A percentile compares a stretch with the other conserved stretches of the same genome.
Evolutionary conservation across 2,113 vertebrate genomes (phyloP).

Genomic region (Pteropus alecto): DNA sequence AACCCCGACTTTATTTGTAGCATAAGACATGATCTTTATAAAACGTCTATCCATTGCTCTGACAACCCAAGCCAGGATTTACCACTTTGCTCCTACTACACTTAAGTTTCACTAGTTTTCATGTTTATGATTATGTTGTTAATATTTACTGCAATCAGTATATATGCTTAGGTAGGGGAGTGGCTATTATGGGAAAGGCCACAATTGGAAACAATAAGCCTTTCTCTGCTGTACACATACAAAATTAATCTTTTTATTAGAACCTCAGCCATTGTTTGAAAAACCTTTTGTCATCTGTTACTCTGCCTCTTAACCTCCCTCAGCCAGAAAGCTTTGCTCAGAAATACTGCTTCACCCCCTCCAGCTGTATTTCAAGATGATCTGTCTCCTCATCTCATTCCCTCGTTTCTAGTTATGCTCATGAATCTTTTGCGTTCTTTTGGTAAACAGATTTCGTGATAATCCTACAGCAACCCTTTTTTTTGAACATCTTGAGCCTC

Average conservation of each 20-base stretch:
- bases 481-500: background rate
- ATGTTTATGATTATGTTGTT: background rate
- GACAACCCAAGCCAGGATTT: background rate
- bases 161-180: background rate
- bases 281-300: background rate
- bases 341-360: background rate
- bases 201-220: background rate
- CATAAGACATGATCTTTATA: background rate
- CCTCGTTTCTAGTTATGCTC: background rate
- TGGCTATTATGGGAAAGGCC: background rate
- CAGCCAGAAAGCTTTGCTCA: background rate
- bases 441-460: background rate
- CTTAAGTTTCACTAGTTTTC: background rate
- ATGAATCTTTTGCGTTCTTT: background rate
- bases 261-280: background rate
- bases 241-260: background rate
- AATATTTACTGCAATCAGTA: background rate
- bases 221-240: background rate
- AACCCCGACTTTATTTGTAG: conserved; percentile 34
- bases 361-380: background rate
- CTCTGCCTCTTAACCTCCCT: background rate
- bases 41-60: conserved; percentile 6
- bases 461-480: background rate
- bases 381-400: background rate
- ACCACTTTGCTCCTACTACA: background rate